Percentiles rank a stretch among this genome's conserved stretches.
phyloP scores from a whole-genome alignment of 2,797 vertebrate species.

The Sebastes reedi region DNA sequence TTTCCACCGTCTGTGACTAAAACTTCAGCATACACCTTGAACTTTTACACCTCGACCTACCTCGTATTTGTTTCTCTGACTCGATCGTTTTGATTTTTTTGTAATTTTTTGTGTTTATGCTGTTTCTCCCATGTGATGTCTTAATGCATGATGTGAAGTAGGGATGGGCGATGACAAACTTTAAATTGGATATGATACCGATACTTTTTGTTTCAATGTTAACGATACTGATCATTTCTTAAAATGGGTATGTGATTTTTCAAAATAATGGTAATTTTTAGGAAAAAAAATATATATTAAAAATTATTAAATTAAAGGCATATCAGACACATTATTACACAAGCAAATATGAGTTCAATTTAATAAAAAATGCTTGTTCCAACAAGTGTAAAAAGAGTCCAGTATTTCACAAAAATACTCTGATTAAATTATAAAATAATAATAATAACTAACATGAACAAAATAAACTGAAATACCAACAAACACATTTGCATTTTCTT shows the following conservation, averaged over 20 bases:
- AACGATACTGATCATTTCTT: background rate
- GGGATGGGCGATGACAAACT: background rate
- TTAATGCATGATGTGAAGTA: background rate
- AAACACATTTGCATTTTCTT: background rate
- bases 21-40: background rate
- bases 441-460: background rate
- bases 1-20: background rate
- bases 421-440: no score
- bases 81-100: background rate
- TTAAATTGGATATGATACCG: background rate
- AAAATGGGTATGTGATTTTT: background rate
- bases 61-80: background rate
- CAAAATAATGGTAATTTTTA: background rate
- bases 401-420: no score
- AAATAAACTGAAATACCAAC: background rate
- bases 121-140: background rate
- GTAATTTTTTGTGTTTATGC: background rate
- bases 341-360: no score
- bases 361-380: no score
- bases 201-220: background rate
- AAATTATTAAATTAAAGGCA: no score
- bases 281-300: background rate
- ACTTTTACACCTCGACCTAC: background rate
- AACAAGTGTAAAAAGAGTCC: no score
- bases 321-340: no score